Base-by-base conservation (phyloP, 2,113 vertebrate species). In the Brachionichthys hirsutus region DNA sequence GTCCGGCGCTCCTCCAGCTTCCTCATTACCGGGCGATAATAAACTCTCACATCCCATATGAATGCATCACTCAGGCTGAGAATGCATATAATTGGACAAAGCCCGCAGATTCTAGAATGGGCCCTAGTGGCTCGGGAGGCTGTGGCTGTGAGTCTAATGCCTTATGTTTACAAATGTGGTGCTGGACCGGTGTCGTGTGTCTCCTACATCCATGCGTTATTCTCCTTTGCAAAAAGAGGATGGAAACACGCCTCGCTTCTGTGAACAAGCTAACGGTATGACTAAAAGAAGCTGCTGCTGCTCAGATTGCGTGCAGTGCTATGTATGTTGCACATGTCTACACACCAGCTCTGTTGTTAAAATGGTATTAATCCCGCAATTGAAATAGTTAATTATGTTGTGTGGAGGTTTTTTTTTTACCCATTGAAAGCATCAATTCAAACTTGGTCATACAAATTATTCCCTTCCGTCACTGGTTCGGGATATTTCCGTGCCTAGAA, bases 11-110 rank as follows among this genome's bases (percentile, higher is more conserved):
- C 82, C 54, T 67, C 57, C 49, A 59, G 76, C 76, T 70, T 55
- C 56, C 73, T 78, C 36, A 35, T 76, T 61, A 70, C 34, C 17
- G 70, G 66, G 54, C 54, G 38, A 83, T 84, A 74, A 77, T 81
- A 85, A 87, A 82, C 77, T 75, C 73, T 73, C 50, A 53, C 69
- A 71, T 81, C 60, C 73, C 77, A 53, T 56, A 43, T 71, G 68
- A 81, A 78, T 48, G 62, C 70, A 54, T 85, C 62, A 41, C 65
- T 61, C 71, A 68, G 70, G 55, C 63, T 40, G 75, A 46, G 63
- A 50, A 60, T 60, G 57, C 72, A 51, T 63, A 47, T 72, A 79
- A 84, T 63, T 63, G 66, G 54, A 79, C 55, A 44, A 69, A 63
- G 64, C 69, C 64, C 30, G 67, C 62, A 34, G 67, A 75, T 70